phyloP scores from a whole-genome alignment of 2,888 invertebrate genomes.

The Crematogaster levior region DNA sequence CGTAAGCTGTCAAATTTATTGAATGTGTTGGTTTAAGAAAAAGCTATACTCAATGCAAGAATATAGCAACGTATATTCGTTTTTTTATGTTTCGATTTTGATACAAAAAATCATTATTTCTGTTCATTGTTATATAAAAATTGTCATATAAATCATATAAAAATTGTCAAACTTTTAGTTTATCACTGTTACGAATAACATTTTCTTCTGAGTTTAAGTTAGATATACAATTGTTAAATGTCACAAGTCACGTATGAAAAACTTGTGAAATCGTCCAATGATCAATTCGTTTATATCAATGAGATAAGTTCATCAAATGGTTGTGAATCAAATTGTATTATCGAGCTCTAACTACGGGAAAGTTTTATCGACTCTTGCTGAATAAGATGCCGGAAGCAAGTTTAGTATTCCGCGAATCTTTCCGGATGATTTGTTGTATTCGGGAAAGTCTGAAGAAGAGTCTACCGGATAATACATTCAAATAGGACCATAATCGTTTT shows the following conservation, averaged over 20 bases:
- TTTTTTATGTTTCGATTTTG: not conserved
- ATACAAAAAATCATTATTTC: not conserved
- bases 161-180: not conserved
- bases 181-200: not conserved
- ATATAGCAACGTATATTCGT: not conserved
- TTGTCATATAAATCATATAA: too few relatives aligned
- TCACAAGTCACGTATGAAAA: not conserved
- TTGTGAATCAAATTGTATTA: not conserved
- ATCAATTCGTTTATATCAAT: not conserved
- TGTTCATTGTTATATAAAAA: not conserved
- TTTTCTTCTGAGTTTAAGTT: not conserved
- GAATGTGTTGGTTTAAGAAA: not conserved
- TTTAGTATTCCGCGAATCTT: conserved; percentile 32
- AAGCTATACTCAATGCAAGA: not conserved
- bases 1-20: not conserved
- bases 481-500: conserved; percentile 3
- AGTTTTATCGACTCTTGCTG: not conserved
- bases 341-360: not conserved
- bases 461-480: conserved; percentile 13
- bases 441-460: conserved; percentile 5
- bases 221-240: not conserved
- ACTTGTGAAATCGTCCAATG: not conserved
- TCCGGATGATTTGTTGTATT: conserved; percentile 2
- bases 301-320: not conserved
- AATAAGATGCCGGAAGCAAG: not conserved